Conservation (phyloP, 1,140 invertebrate species). For the Lethrus apterus region DNA sequence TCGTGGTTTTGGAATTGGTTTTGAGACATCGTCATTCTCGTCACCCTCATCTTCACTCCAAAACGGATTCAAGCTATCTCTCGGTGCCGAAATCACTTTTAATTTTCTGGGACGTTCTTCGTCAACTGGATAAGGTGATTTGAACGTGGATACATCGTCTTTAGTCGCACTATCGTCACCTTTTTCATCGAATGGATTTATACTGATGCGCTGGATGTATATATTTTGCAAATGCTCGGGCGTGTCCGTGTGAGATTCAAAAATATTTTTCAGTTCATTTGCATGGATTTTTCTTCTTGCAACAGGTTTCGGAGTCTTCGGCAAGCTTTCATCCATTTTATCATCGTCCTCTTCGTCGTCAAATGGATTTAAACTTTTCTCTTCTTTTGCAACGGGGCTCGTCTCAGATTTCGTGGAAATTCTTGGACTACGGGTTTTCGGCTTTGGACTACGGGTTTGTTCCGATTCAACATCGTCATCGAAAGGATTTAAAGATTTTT, state of each 20-base stretch:
- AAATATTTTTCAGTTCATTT: background rate
- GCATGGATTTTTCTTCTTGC: conserved; percentile 15
- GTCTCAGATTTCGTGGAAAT: too few relatives aligned
- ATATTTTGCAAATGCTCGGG: background rate
- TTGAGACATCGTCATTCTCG: conserved; percentile 41
- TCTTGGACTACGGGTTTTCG: too few relatives aligned
- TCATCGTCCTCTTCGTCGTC: conserved; percentile 51
- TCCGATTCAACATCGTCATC: too few relatives aligned
- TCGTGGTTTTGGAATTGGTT: conserved; percentile 51
- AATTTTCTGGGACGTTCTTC: conserved; percentile 28
- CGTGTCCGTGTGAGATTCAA: background rate
- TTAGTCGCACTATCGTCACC: conserved; percentile 42
- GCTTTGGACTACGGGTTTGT: too few relatives aligned
- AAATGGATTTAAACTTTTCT: conserved; percentile 53
- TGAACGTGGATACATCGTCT: conserved; percentile 2
- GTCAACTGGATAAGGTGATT: conserved; percentile 10
- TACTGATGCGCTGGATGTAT: conserved; percentile 31
- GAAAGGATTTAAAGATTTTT: conserved; percentile 54
- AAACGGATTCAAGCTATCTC: conserved; percentile 57
- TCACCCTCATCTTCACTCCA: conserved; percentile 60
- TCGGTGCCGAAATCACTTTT: conserved; percentile 41
- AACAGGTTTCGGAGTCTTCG: conserved; percentile 10
- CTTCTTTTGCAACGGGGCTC: conserved; percentile 3
- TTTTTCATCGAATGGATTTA: conserved; percentile 66
- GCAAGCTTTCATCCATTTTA: conserved; percentile 27